phyloP scores from a whole-genome alignment of 2,113 vertebrate genomes.

The Brachionichthys hirsutus region DNA sequence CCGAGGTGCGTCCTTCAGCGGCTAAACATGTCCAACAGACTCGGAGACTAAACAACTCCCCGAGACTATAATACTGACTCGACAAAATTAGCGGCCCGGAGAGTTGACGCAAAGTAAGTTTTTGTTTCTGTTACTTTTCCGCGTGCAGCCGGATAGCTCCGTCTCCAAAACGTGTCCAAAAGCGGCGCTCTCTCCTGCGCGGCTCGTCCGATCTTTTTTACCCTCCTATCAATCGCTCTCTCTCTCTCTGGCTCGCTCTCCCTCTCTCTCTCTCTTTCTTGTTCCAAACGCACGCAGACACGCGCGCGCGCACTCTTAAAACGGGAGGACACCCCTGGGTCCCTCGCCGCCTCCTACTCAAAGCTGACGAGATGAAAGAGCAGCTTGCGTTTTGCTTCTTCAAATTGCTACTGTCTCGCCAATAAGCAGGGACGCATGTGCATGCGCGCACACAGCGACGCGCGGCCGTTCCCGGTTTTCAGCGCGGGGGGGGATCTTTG shows the following conservation, averaged over 20 bases:
- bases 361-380: conserved; percentile 72
- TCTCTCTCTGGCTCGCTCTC: conserved; percentile 22
- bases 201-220: conserved; percentile 66
- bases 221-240: conserved; percentile 60
- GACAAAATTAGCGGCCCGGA: conserved; percentile 31
- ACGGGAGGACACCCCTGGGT: conserved; percentile 65
- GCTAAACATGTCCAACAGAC: conserved; percentile 55
- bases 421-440: conserved; percentile 34
- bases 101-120: conserved; percentile 62
- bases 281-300: conserved; percentile 47
- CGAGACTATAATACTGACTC: conserved; percentile 15
- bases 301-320: conserved; percentile 36
- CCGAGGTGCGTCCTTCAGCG: conserved; percentile 54
- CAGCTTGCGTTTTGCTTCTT: conserved; percentile 48
- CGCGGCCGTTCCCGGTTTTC: conserved; percentile 13
- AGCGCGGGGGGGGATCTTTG: conserved; percentile 21
- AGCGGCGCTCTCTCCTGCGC: conserved; percentile 60
- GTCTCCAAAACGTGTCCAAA: conserved; percentile 68
- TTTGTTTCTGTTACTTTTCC: conserved; percentile 36
- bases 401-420: conserved; percentile 37
- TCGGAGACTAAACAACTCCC: conserved; percentile 18
- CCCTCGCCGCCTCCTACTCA: conserved; percentile 49
- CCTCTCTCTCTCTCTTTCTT: conserved; percentile 26
- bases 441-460: conserved; percentile 55
- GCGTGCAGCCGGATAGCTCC: conserved; percentile 35